A percentile compares a stretch with the other conserved stretches of the same genome.
Evolutionary conservation across 1,140 invertebrate genomes (phyloP).

Genomic region (Plutomurus gul): DNA sequence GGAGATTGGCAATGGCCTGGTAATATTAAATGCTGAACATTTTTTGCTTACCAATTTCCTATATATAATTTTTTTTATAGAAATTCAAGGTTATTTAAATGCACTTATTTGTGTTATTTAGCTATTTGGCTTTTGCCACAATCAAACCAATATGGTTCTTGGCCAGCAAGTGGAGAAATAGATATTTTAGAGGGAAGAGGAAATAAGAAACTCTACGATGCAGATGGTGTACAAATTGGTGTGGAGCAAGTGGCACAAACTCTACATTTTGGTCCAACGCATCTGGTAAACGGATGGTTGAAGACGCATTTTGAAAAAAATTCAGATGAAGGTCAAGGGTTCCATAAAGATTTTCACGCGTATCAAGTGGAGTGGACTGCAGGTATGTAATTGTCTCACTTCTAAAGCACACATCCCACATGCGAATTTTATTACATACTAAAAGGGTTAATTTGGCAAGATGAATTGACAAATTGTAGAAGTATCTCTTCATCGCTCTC

Average conservation of each 20-base stretch:
- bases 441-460: neutral
- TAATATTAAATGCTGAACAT: neutral
- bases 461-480: no score
- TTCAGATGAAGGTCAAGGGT: constrained; percentile 58
- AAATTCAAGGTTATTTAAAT: neutral
- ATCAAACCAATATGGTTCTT: constrained; percentile 63
- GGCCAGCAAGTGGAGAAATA: constrained; percentile 65
- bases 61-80: no score
- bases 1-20: constrained; percentile 42
- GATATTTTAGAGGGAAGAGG: constrained; percentile 65
- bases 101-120: constrained; percentile 24
- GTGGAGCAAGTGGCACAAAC: constrained; percentile 64
- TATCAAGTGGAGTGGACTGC: constrained; percentile 57
- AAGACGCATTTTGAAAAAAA: constrained; percentile 61
- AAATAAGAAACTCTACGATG: constrained; percentile 60
- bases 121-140: constrained; percentile 68
- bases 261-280: constrained; percentile 67
- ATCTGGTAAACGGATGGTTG: constrained; percentile 61
- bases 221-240: constrained; percentile 63
- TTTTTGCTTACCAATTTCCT: neutral
- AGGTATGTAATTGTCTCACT: no score
- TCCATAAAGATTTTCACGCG: constrained; percentile 58
- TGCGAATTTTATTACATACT: neutral
- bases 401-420: neutral
- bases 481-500: neutral